Percentiles rank a stretch among this genome's conserved stretches.
Evolutionary conservation across 2,113 vertebrate genomes (phyloP).

Genomic region (Marmota flaviventris): DNA sequence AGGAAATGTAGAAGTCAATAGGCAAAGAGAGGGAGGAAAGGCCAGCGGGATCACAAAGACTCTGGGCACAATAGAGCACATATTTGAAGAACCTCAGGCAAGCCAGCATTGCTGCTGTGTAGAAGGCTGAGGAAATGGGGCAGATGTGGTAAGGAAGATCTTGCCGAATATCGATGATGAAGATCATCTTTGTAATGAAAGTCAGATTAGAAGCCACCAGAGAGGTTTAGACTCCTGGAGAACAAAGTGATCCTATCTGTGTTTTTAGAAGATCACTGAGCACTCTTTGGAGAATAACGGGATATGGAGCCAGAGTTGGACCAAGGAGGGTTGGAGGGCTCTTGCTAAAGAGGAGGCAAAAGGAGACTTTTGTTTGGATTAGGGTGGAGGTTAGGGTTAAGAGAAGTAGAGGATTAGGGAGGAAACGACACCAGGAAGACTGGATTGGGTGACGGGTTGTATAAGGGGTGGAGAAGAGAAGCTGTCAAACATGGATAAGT

Average conservation of each 20-base stretch:
- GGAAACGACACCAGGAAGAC: neutral
- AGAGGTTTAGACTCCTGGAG: no score
- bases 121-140: neutral
- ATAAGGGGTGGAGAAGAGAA: neutral
- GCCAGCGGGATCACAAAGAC: neutral
- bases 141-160: neutral
- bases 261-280: neutral
- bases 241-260: neutral
- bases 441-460: neutral
- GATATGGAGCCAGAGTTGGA: neutral
- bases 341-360: neutral
- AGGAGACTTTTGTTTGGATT: neutral
- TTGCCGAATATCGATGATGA: neutral
- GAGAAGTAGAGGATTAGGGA: neutral
- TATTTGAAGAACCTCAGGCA: neutral
- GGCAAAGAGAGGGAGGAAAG: neutral
- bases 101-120: fast-evolving
- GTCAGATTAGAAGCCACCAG: neutral
- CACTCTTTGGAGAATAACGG: neutral
- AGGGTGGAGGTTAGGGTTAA: neutral
- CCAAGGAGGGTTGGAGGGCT: neutral
- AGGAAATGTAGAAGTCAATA: neutral
- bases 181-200: neutral
- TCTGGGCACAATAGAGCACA: neutral
- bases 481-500: neutral